Evolutionary conservation across 1,140 invertebrate genomes (phyloP), one percentile per base, ranked within the genome.

Genomic region (Rhagoletis pomonella): DNA sequence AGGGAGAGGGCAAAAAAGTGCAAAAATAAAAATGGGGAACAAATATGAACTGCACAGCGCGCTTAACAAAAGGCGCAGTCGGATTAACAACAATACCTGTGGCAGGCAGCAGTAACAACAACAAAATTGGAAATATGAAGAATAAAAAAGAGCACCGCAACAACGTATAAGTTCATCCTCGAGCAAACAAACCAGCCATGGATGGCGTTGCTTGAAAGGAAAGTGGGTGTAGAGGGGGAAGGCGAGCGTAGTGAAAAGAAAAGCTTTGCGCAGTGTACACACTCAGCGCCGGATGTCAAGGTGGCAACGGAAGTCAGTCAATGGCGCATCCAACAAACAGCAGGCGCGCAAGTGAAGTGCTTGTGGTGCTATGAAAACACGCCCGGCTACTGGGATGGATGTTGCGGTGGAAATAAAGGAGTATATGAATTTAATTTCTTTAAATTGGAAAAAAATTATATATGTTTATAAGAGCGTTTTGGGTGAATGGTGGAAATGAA

Each of bases 221-320:
- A 39, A 44, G 29, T 3, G 65, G 0, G 1, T 39, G 65, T 17
- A 42, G 2, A 3, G 12, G 12, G 19, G 19, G 65, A 6, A 9
- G 64, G 6, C 9, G 29, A n/a, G 14, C 9, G 19, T 58, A n/a
- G 17, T 17, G 3, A 14, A 62, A 14, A 14, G 50, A 55, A 55
- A 55, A 81, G 42, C 14, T 12, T 44, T 73, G 47, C 19, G 44
- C 67, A 6, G 12, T 47, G 42, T n/a, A n/a, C 9, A 17, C 67
- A 47, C 73, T 7, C 73, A 81, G 50, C 10, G 50, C 73, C 73
- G 73, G 73, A 81, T 81, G 73, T 81, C 50, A 81, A 81, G 73
- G 73, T 81, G 73, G 73, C 73, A 81, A 81, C 73, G 73, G 73
- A 81, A 81, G 73, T 81, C 73, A 81, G 73, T 81, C 73, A 81